phyloP scores from a whole-genome alignment of 2,113 vertebrate species.

The Ictidomys tridecemlineatus region DNA sequence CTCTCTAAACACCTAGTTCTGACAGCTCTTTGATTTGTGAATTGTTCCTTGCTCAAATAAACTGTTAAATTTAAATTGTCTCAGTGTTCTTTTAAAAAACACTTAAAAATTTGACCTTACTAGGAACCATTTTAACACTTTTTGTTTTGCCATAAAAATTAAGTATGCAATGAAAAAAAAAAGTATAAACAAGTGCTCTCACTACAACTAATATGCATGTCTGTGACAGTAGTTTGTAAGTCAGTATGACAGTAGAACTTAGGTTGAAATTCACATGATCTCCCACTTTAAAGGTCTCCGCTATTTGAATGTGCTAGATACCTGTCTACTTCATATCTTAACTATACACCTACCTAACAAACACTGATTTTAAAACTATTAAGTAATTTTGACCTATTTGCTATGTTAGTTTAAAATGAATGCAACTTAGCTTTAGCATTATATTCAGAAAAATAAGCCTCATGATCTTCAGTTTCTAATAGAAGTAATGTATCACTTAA shows the following conservation, averaged over 20 bases:
- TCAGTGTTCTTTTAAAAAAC: background rate
- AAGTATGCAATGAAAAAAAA: background rate
- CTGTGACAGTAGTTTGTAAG: constrained; percentile 81
- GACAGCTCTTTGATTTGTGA: background rate
- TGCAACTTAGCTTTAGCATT: constrained; percentile 84
- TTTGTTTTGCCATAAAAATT: constrained; percentile 76
- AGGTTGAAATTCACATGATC: constrained; percentile 78
- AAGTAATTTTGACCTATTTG: constrained; percentile 85
- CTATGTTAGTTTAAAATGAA: constrained; percentile 88
- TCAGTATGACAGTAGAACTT: constrained; percentile 81
- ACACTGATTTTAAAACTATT: constrained; percentile 84
- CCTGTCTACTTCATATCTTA: constrained; percentile 80
- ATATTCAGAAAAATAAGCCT: constrained; percentile 83
- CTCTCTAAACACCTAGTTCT: background rate
- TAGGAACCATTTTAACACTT: constrained; percentile 61
- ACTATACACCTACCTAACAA: constrained; percentile 80
- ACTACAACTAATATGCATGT: constrained; percentile 75
- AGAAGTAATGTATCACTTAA: constrained; percentile 83
- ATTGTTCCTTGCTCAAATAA: background rate
- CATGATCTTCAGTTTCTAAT: constrained; percentile 83
- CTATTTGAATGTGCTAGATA: constrained; percentile 82
- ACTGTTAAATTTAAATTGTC: background rate
- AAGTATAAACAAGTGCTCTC: constrained; percentile 65
- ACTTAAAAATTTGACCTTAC: constrained; percentile 67
- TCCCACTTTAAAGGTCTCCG: constrained; percentile 80